A percentile compares a stretch with the other conserved stretches of the same genome.
Evolutionary conservation across 2,888 invertebrate genomes (phyloP).

Genomic region (Coenonympha arcania): DNA sequence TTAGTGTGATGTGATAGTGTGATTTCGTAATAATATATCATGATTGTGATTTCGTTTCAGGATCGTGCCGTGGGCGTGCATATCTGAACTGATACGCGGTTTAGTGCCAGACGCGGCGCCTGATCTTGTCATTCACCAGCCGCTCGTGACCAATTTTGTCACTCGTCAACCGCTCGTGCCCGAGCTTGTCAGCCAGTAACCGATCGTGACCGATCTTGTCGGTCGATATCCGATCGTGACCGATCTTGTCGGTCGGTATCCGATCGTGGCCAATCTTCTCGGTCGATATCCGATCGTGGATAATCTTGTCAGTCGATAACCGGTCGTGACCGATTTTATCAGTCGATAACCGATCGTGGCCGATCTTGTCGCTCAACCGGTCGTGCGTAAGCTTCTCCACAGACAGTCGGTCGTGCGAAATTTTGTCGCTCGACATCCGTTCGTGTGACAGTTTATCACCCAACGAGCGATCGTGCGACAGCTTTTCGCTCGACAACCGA

Average conservation of each 20-base stretch:
- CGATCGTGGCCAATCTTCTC: constrained; percentile 31
- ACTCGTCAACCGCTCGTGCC: too few species aligned
- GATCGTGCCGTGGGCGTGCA: constrained; percentile 81
- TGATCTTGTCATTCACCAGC: too few species aligned
- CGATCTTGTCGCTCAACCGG: constrained; percentile 22
- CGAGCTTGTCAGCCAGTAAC: too few species aligned
- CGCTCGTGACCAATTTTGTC: too few species aligned
- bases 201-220: too few species aligned
- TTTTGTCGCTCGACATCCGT: constrained; percentile 39
- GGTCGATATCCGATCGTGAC: too few species aligned
- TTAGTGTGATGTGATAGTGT: too few species aligned
- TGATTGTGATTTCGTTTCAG: constrained; percentile 67
- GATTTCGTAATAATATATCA: too few species aligned
- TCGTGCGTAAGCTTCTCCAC: too few species aligned
- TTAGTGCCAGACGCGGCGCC: constrained; percentile 81
- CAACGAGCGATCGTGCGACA: constrained; percentile 32
- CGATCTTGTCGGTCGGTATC: too few species aligned
- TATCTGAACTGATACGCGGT: constrained; percentile 77
- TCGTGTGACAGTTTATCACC: constrained; percentile 38
- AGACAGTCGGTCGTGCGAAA: constrained; percentile 27
- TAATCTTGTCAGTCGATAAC: constrained; percentile 30
- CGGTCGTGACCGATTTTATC: constrained; percentile 32
- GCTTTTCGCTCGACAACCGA: constrained; percentile 29
- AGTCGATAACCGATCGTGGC: constrained; percentile 30
- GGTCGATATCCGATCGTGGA: constrained; percentile 32